Conservation (phyloP, 2,113 vertebrate genomes). For the Thalassoma bifasciatum region DNA sequence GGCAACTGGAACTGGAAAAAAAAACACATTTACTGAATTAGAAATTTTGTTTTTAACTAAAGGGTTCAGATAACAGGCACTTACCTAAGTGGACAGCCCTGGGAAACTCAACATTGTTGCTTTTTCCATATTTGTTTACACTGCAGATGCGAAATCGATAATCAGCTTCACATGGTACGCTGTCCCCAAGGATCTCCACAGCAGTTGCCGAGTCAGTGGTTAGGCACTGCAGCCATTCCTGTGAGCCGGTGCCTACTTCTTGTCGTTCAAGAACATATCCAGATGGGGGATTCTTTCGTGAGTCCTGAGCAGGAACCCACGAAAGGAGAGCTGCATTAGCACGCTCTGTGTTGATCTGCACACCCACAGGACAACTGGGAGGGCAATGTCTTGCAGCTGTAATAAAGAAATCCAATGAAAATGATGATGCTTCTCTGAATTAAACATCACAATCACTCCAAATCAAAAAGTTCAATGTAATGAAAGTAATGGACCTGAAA, state of each 20-base stretch:
- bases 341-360: conserved; percentile 88
- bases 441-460: background rate
- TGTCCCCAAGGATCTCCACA: conserved; percentile 92
- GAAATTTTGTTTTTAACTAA: background rate
- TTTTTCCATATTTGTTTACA: conserved; percentile 90
- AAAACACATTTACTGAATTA: conserved; percentile 2
- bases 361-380: conserved; percentile 87
- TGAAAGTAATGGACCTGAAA: background rate
- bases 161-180: conserved; percentile 89
- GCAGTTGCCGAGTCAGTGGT: conserved; percentile 89
- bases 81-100: conserved; percentile 91
- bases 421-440: background rate
- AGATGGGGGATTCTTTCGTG: conserved; percentile 85
- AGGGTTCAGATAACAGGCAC: background rate
- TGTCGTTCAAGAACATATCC: conserved; percentile 92
- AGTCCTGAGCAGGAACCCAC: conserved; percentile 88
- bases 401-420: conserved; percentile 26
- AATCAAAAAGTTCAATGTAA: background rate
- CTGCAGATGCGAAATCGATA: conserved; percentile 93
- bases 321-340: conserved; percentile 90
- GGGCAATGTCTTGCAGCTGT: conserved; percentile 88
- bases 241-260: conserved; percentile 85
- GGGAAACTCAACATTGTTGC: conserved; percentile 90
- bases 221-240: conserved; percentile 94
- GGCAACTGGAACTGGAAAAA: conserved; percentile 87